These are phyloP conservation scores for Strigamia crassipes DNA, from an alignment of 2,888 invertebrate genomes.

Conservation along the genomic window DNA sequence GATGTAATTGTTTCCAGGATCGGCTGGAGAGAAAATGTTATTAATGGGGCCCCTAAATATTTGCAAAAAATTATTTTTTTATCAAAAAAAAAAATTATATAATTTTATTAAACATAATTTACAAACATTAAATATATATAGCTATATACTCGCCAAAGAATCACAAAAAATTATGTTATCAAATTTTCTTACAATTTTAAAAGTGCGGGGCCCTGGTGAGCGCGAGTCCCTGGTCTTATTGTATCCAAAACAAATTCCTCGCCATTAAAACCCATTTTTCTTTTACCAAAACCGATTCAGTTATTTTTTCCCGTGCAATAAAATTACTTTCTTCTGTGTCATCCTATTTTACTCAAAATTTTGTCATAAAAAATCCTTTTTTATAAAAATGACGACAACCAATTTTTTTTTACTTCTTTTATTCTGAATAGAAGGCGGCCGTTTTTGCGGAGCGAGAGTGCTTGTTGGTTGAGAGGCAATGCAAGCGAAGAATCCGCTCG, in stretches of 20 bases:
- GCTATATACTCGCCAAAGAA: no score
- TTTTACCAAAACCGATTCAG: background rate
- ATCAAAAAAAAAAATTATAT: no score
- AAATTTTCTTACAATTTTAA: no score
- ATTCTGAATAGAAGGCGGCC: conserved; percentile 32
- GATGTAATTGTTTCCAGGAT: no score
- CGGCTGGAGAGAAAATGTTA: no score
- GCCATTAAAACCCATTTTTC: background rate
- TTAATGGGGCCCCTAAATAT: no score
- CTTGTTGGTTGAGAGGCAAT: conserved; percentile 42
- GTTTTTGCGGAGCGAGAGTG: conserved; percentile 42
- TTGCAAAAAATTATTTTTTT: no score
- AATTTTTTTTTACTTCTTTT: conserved; percentile 14
- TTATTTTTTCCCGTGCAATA: background rate
- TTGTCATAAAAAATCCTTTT: conserved; percentile 10
- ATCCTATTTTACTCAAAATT: background rate
- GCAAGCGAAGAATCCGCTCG: conserved; percentile 42
- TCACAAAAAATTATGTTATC: no score
- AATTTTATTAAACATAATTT: no score
- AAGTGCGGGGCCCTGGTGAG: no score
- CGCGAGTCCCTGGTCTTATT: no score
- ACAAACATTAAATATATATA: no score
- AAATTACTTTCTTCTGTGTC: conserved; percentile 25
- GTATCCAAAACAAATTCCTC: background rate
- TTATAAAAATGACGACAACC: conserved; percentile 40